Percentiles rank a stretch among this genome's conserved stretches.
Evolutionary conservation across 2,888 invertebrate genomes (phyloP).

Genomic region (Dorcus parallelipipedus): DNA sequence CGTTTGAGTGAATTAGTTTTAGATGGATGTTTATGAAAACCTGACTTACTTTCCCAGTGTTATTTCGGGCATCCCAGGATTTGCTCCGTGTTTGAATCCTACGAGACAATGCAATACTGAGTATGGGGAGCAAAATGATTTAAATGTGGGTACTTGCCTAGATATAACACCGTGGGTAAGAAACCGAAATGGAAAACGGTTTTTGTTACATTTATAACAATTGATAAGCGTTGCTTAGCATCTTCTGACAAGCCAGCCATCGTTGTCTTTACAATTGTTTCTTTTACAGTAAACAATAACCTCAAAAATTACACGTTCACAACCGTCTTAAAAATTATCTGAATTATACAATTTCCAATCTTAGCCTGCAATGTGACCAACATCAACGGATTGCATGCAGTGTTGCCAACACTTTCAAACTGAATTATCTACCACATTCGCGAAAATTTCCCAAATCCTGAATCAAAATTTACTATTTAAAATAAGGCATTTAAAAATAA

Average conservation of each 20-base stretch:
- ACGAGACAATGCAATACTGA: slow-evolving; percentile 20
- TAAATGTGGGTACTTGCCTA: slow-evolving; percentile 51
- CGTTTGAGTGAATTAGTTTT: slow-evolving; percentile 14
- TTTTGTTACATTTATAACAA: slow-evolving; percentile 58
- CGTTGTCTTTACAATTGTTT: neutral
- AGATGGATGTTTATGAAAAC: neutral
- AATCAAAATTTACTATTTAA: too few relatives aligned
- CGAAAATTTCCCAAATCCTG: too few relatives aligned
- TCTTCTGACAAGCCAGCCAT: slow-evolving; percentile 53
- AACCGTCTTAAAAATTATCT: neutral
- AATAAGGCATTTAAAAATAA: too few relatives aligned
- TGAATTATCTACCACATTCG: too few relatives aligned
- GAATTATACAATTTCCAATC: too few relatives aligned
- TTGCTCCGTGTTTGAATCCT: slow-evolving; percentile 68
- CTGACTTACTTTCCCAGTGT: slow-evolving; percentile 52
- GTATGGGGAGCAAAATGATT: neutral
- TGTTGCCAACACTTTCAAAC: too few relatives aligned
- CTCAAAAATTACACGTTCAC: neutral
- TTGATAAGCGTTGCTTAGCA: slow-evolving; percentile 59
- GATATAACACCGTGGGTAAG: slow-evolving; percentile 64
- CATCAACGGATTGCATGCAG: too few relatives aligned
- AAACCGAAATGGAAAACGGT: slow-evolving; percentile 68
- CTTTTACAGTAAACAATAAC: too few relatives aligned
- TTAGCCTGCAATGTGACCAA: too few relatives aligned
- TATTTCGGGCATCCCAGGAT: slow-evolving; percentile 66